Evolutionary conservation across 2,113 vertebrate species (phyloP).

Genomic region (Datnioides undecimradiatus): DNA sequence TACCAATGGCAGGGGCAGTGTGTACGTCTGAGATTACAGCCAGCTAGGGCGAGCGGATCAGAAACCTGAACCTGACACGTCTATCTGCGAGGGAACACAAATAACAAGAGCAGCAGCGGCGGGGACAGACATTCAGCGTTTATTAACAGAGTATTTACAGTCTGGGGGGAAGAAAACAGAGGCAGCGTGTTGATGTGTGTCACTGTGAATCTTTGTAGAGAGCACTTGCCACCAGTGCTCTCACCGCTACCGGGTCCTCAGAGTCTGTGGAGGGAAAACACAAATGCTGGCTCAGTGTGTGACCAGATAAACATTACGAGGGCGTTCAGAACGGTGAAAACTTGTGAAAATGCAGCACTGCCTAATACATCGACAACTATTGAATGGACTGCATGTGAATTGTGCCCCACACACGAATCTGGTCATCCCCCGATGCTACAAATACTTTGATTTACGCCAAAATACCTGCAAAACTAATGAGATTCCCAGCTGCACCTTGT

Average conservation of each 20-base stretch:
- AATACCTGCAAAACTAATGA: too few relatives aligned
- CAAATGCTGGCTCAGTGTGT: not conserved
- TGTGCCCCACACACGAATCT: too few relatives aligned
- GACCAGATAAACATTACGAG: not conserved
- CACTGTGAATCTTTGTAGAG: slow-evolving; percentile 83
- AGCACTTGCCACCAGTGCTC: slow-evolving; percentile 84
- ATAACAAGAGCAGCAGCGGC: slow-evolving; percentile 7
- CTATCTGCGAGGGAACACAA: slow-evolving; percentile 24
- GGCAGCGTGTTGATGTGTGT: slow-evolving; percentile 8
- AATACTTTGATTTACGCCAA: too few relatives aligned
- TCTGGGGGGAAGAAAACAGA: not conserved
- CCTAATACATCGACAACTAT: not conserved
- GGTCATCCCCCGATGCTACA: too few relatives aligned
- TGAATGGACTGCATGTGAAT: not conserved
- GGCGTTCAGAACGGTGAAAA: not conserved
- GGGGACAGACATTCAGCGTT: slow-evolving; percentile 36
- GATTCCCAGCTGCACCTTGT: too few relatives aligned
- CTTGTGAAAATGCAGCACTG: too few relatives aligned
- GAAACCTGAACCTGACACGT: slow-evolving; percentile 35
- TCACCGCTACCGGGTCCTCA: slow-evolving; percentile 81
- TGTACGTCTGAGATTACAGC: slow-evolving; percentile 40
- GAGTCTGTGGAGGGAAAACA: slow-evolving; percentile 82
- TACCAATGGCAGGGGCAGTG: slow-evolving; percentile 20
- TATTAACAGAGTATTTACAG: slow-evolving; percentile 72
- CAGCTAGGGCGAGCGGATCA: not conserved